Evolutionary conservation across 2,888 invertebrate genomes (phyloP).

Genomic region (Malacosoma neustria): DNA sequence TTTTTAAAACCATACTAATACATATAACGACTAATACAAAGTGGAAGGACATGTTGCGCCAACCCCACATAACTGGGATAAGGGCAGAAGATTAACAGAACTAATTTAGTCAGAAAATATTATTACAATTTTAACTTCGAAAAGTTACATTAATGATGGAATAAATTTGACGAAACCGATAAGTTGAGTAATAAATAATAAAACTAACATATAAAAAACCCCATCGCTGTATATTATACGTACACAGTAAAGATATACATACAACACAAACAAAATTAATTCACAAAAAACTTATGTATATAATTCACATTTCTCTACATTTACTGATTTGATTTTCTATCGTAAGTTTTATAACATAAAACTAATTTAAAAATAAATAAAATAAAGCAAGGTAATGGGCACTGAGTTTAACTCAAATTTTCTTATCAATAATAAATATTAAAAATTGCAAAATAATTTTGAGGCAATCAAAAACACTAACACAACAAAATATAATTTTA

Average conservation of each 20-base stretch:
- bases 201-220: slow-evolving; percentile 21
- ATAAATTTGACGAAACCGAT: no score
- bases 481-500: slow-evolving; percentile 1
- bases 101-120: no score
- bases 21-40: no score
- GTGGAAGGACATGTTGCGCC: no score
- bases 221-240: slow-evolving; percentile 23
- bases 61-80: no score
- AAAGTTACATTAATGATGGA: no score
- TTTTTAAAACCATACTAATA: no score
- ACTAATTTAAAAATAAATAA: slow-evolving; percentile 39
- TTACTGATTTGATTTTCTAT: slow-evolving; percentile 7
- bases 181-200: slow-evolving; percentile 30
- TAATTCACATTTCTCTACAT: slow-evolving; percentile 10
- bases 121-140: no score
- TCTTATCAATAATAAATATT: slow-evolving; percentile 19
- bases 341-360: slow-evolving; percentile 13
- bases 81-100: no score
- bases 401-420: slow-evolving; percentile 58
- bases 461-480: slow-evolving; percentile 15
- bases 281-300: slow-evolving; percentile 15
- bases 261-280: slow-evolving; percentile 28
- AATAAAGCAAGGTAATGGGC: slow-evolving; percentile 54
- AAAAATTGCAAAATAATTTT: slow-evolving; percentile 9
- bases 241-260: slow-evolving; percentile 31